phyloP scores from a whole-genome alignment of 1,140 invertebrate species.

The Ladona fulva region DNA sequence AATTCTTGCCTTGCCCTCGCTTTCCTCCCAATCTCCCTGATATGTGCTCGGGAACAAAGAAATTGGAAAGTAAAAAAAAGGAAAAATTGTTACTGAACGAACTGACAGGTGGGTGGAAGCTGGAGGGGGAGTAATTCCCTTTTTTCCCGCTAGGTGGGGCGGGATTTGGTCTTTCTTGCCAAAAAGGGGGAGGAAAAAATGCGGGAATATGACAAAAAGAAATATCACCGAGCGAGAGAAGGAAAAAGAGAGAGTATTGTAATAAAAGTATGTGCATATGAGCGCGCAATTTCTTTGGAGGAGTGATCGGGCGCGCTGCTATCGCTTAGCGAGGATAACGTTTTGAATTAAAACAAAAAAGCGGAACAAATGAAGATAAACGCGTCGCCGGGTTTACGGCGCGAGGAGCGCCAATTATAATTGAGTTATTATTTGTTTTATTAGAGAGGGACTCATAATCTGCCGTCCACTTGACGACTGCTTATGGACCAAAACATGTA shows the following conservation, averaged over 20 bases:
- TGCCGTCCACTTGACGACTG: background rate
- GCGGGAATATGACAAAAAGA: background rate
- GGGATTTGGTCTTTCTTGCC: background rate
- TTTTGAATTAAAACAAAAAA: background rate
- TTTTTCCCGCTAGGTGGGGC: background rate
- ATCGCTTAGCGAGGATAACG: background rate
- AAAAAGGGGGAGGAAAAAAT: background rate
- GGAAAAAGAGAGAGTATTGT: too few species aligned
- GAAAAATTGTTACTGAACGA: background rate
- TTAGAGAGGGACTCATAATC: background rate
- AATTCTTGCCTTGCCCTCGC: background rate
- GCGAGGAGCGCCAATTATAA: background rate
- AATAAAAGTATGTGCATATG: background rate
- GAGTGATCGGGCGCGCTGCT: background rate
- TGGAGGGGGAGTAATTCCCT: too few species aligned
- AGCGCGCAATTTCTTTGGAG: background rate
- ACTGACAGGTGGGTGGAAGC: background rate
- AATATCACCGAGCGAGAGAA: background rate
- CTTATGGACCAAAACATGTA: background rate
- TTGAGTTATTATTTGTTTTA: slow-evolving; percentile 5
- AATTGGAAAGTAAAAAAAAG: background rate
- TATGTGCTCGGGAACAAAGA: background rate
- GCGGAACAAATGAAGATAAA: background rate
- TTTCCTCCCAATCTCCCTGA: background rate
- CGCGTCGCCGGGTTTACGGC: background rate